A percentile compares a stretch with the other conserved stretches of the same genome.
These are phyloP conservation scores for Eptatretus burgeri DNA, from an alignment of 2,113 vertebrate species.

Conservation along the genomic window DNA sequence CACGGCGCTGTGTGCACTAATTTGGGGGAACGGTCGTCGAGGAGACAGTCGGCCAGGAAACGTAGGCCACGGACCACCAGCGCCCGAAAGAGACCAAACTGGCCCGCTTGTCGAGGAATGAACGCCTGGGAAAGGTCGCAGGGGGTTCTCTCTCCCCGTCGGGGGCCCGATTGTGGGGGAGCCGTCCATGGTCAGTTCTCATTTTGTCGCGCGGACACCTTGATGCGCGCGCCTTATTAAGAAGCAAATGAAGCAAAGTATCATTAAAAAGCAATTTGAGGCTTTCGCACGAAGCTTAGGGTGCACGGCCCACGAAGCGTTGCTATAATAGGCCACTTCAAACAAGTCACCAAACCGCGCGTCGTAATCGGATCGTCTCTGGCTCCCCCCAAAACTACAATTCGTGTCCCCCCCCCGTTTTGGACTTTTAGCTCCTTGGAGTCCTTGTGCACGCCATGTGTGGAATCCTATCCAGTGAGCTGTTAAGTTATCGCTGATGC, in stretches of 20 bases:
- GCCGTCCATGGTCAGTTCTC: not conserved
- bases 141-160: not conserved
- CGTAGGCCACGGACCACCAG: not conserved
- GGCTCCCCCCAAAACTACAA: no score
- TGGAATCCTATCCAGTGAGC: no score
- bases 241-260: slow-evolving; percentile 1
- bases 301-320: not conserved
- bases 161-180: not conserved
- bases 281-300: slow-evolving; percentile 5
- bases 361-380: no score
- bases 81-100: not conserved
- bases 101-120: not conserved
- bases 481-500: no score
- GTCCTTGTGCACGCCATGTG: no score
- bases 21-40: slow-evolving; percentile 4
- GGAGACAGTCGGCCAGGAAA: not conserved
- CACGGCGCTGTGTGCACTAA: slow-evolving; percentile 6
- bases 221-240: slow-evolving; percentile 2
- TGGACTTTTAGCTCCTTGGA: no score
- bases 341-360: no score
- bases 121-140: slow-evolving; percentile 5
- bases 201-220: not conserved
- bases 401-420: no score
- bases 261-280: slow-evolving; percentile 6
- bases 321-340: no score